Conservation (phyloP, 2,888 invertebrate species). For the Plemyria rubiginata region DNA sequence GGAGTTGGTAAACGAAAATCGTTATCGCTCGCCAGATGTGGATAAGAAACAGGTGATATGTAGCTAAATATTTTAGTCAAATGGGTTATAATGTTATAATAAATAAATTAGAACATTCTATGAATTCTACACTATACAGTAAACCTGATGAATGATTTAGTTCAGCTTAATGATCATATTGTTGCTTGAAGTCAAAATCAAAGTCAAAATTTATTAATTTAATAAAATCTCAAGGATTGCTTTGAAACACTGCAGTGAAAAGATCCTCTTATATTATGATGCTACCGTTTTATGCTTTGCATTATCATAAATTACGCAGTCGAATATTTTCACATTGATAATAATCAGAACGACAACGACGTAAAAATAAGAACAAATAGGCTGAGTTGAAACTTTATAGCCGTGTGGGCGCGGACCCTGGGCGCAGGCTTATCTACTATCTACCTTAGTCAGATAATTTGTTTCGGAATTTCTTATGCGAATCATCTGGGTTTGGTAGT, state of each 20-base stretch:
- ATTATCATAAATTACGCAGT: conserved; percentile 44
- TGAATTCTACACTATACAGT: too few relatives aligned
- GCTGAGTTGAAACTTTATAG: conserved; percentile 48
- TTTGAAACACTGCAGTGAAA: too few relatives aligned
- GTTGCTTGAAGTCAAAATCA: too few relatives aligned
- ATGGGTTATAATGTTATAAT: not conserved
- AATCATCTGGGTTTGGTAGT: conserved; percentile 47
- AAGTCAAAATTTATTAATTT: too few relatives aligned
- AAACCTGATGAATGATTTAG: too few relatives aligned
- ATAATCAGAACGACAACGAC: conserved; percentile 41
- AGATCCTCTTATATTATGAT: not conserved
- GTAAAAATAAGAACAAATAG: conserved; percentile 55
- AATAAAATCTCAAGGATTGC: too few relatives aligned
- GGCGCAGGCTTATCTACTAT: conserved; percentile 52
- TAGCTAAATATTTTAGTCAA: conserved; percentile 30
- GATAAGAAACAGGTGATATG: conserved; percentile 46
- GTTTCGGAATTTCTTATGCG: conserved; percentile 55
- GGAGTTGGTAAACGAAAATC: conserved; percentile 72
- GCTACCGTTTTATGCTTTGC: conserved; percentile 36
- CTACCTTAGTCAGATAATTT: conserved; percentile 55
- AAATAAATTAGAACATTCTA: too few relatives aligned
- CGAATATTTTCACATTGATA: conserved; percentile 51
- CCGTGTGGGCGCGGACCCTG: conserved; percentile 52
- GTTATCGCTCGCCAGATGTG: conserved; percentile 62
- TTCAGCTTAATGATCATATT: too few relatives aligned